phyloP scores from a whole-genome alignment of 2,113 vertebrate species.

The Phalacrocorax pelagicus region DNA sequence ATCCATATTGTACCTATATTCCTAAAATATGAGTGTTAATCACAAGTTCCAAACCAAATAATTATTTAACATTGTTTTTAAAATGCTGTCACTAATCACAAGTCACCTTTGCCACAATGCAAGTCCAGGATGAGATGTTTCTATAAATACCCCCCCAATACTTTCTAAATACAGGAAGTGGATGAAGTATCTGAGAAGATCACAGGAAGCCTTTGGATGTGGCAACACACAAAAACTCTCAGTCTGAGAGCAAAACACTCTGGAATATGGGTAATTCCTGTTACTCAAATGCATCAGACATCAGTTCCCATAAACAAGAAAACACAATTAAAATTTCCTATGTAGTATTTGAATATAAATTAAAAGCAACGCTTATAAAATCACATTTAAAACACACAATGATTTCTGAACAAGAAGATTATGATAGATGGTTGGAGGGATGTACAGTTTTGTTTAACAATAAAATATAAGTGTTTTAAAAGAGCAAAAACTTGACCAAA shows the following conservation, averaged over 20 bases:
- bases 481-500: background rate
- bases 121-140: background rate
- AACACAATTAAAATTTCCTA: background rate
- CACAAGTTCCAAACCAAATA: background rate
- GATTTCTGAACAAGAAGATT: background rate
- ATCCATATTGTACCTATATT: background rate
- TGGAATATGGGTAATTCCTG: accelerated
- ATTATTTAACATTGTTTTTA: background rate
- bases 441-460: background rate
- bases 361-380: background rate
- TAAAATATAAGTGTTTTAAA: background rate
- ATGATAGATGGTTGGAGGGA: background rate
- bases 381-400: accelerated
- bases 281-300: background rate
- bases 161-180: background rate
- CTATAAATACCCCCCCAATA: background rate
- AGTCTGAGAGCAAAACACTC: background rate
- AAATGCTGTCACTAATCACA: background rate
- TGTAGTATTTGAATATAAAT: background rate
- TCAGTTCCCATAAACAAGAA: background rate
- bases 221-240: background rate
- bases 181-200: background rate
- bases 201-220: background rate
- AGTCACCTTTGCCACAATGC: background rate
- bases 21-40: background rate